Evolutionary conservation across 2,797 vertebrate species (phyloP), one percentile per base, ranked within the genome.

Genomic region (Fundulus diaphanus): DNA sequence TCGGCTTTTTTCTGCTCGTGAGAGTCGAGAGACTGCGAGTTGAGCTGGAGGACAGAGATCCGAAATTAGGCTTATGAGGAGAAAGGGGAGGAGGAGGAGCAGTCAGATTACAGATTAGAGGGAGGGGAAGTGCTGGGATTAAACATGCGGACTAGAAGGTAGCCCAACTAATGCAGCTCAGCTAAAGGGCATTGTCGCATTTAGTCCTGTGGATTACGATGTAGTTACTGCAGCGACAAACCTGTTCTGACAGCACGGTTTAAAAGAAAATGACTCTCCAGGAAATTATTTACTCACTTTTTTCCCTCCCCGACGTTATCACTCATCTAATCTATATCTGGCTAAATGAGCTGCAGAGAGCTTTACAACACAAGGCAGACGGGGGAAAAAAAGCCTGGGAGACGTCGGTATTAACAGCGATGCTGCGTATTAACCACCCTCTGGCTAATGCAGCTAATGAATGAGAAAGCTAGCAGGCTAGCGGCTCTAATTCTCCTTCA

Each of bases 401-500:
- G 90, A 84, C 83, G 20, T 0, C 0, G 81, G 89, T 68, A 85
- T 91, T 90, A 91, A 89, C 85, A 68, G 52, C 42, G 79, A 80
- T 71, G 87, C 88, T 73, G 63, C 79, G 68, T 89, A 85, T 92
- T 89, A 88, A 88, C 89, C 90, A 87, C 82, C 90, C 90, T 80
- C 83, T 72, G 85, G 89, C 89, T 93, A 92, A 92, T 90, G 88
- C 87, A 33, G 81, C 91, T 94, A 95, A 94, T 93, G 92, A 94
- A 93, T 92, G 92, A 93, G 92, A 88, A 76, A 91, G 94, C 94
- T 95, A 92, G 91, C 91, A 92, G 94, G 92, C 93, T 95, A 94
- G 92, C 94, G 93, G 95, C 96, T 95, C 95, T 96, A 96, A 97
- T 97, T 96, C 96, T 96, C 95, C 95, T 97, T 97, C 96, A 97